A percentile compares a stretch with the other conserved stretches of the same genome.
phyloP scores from a whole-genome alignment of 2,113 vertebrate genomes.

The Suncus etruscus region DNA sequence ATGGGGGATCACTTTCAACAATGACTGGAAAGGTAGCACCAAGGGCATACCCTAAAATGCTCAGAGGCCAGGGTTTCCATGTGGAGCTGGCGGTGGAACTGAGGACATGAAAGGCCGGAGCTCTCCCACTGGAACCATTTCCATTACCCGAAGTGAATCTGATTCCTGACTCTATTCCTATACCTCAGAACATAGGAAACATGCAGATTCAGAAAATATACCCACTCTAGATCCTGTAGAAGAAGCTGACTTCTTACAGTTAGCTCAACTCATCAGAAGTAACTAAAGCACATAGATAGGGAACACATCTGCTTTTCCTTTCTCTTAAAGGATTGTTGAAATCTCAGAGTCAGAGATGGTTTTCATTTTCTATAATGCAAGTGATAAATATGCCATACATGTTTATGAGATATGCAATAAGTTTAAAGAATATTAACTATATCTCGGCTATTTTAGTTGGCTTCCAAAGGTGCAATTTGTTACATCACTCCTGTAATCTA shows the following conservation, averaged over 20 bases:
- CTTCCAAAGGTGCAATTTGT: not conserved
- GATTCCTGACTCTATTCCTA: too few relatives aligned
- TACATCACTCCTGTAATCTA: not conserved
- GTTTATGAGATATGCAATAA: not conserved
- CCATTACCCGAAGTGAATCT: too few relatives aligned
- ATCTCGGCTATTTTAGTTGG: not conserved
- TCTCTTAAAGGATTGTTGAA: not conserved
- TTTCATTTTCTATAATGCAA: not conserved
- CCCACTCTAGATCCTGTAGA: not conserved
- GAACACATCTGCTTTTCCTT: constrained; percentile 5
- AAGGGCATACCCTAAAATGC: not conserved
- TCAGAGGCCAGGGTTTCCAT: not conserved
- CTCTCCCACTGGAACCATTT: too few relatives aligned
- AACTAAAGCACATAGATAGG: not conserved
- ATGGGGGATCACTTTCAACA: not conserved
- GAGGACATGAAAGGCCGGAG: too few relatives aligned
- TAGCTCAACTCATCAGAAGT: not conserved
- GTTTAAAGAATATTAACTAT: not conserved
- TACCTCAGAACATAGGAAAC: not conserved
- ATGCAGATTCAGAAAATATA: not conserved
- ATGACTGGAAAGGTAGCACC: too few relatives aligned
- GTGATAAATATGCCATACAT: not conserved
- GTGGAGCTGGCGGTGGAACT: too few relatives aligned
- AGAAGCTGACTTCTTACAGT: not conserved
- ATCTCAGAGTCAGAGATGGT: not conserved